Percentiles rank a stretch among this genome's conserved stretches.
These are phyloP conservation scores for Antrozous pallidus DNA, from an alignment of 2,797 vertebrate genomes.

Conservation along the genomic window DNA sequence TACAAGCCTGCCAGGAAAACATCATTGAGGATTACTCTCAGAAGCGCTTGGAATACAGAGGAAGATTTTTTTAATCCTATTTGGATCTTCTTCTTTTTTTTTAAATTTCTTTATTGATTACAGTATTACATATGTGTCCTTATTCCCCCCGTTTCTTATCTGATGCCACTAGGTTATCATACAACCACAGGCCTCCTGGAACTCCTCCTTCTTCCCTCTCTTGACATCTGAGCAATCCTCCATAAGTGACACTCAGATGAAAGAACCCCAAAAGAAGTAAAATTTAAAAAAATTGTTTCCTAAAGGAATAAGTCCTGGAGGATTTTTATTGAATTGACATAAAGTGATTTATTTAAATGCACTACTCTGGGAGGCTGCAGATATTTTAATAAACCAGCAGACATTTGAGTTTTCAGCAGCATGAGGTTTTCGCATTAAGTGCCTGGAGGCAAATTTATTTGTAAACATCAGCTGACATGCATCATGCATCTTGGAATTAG, in stretches of 20 bases:
- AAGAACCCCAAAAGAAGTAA: slow-evolving; percentile 60
- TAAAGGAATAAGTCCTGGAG: neutral
- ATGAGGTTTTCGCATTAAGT: neutral
- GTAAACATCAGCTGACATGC: neutral
- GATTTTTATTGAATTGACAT: neutral
- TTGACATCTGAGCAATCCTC: neutral
- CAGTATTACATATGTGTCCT: too few species aligned
- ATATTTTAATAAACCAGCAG: neutral
- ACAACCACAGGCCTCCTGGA: slow-evolving; percentile 3
- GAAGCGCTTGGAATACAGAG: neutral
- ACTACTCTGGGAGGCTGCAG: neutral
- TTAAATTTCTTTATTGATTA: too few species aligned
- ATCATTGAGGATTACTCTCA: neutral
- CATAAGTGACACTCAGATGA: slow-evolving; percentile 43
- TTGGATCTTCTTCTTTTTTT: slow-evolving; percentile 2
- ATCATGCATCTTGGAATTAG: slow-evolving; percentile 1
- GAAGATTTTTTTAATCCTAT: neutral
- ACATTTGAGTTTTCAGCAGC: neutral
- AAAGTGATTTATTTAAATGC: neutral
- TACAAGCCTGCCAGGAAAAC: slow-evolving; percentile 12
- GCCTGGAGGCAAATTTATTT: neutral
- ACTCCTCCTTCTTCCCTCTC: slow-evolving; percentile 38
- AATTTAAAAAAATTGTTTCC: slow-evolving; percentile 45
- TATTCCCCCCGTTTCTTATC: slow-evolving; percentile 32
- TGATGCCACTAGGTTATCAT: slow-evolving; percentile 42